Evolutionary conservation across 1,140 invertebrate species (phyloP), one percentile per base, ranked within the genome.

Genomic region (Drosophila ironensis): DNA sequence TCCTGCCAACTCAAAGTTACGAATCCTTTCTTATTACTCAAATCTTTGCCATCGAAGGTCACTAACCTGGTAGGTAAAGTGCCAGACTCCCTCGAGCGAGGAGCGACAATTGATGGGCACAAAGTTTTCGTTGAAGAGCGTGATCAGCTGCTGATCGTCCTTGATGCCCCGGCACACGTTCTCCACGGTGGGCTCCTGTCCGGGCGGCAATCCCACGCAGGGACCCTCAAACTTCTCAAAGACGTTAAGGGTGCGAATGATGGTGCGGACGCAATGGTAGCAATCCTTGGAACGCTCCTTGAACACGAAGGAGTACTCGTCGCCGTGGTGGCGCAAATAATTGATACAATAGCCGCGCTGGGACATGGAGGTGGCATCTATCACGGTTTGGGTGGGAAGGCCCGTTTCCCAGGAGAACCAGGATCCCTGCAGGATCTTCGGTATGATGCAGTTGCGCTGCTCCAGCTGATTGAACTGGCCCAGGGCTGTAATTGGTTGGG

Each of bases 361-460:
- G 9, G 93, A 93, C 94, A 97, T 96, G 19, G 92, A 91, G 33
- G 92, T 93, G 0, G 93, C 94, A 91, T 97, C 94, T 22, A 98
- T 94, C 80, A 95, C 94, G 3, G 96, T 98, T 40, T 94, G 92
- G 0, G 95, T 96, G 81, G 96, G 95, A 75, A 92, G 91, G 12
- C 96, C 96, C 91, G 95, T 94, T 92, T 98, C 97, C 93, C 96
- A 95, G 6, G 96, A 97, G 91, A 96, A 98, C 97, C 97, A 98
- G 25, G 95, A 93, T 48, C 96, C 96, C 87, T 95, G 92, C 20
- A 98, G 90, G 42, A 96, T 93, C 54, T 93, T 78, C 16, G 96
- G 96, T 86, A 97, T 96, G 19, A 91, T 91, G 76, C 93, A 93
- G 38, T 68, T 72, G 14, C 60, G 60, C 20, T 71, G 59, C 19